Conservation (phyloP, 2,888 invertebrate genomes). For the Branchellion lobata region DNA sequence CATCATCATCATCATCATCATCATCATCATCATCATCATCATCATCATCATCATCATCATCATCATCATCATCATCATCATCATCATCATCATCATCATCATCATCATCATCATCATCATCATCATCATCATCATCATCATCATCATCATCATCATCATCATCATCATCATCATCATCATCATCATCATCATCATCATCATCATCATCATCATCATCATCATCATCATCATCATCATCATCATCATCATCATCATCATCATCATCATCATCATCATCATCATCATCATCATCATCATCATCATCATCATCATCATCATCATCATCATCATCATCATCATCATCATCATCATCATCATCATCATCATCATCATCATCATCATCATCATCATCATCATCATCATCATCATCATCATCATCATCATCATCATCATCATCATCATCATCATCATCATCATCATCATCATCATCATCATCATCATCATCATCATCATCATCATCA, state of each 20-base stretch:
- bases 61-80: conserved; percentile 37
- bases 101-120: conserved; percentile 37
- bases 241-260: conserved; percentile 35
- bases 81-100: conserved; percentile 36
- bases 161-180: conserved; percentile 36
- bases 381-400: conserved; percentile 37
- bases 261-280: conserved; percentile 37
- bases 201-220: conserved; percentile 39
- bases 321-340: conserved; percentile 36
- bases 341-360: conserved; percentile 35
- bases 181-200: conserved; percentile 39
- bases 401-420: conserved; percentile 36
- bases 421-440: conserved; percentile 37
- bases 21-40: conserved; percentile 37
- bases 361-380: conserved; percentile 40
- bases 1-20: conserved; percentile 37
- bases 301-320: conserved; percentile 37
- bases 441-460: conserved; percentile 38
- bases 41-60: conserved; percentile 38
- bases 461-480: conserved; percentile 37
- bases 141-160: conserved; percentile 34
- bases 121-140: conserved; percentile 40
- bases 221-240: conserved; percentile 35
- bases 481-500: conserved; percentile 37
- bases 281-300: conserved; percentile 39